Evolutionary conservation across 2,113 vertebrate species (phyloP).

Genomic region (Paraplagusia blochii): DNA sequence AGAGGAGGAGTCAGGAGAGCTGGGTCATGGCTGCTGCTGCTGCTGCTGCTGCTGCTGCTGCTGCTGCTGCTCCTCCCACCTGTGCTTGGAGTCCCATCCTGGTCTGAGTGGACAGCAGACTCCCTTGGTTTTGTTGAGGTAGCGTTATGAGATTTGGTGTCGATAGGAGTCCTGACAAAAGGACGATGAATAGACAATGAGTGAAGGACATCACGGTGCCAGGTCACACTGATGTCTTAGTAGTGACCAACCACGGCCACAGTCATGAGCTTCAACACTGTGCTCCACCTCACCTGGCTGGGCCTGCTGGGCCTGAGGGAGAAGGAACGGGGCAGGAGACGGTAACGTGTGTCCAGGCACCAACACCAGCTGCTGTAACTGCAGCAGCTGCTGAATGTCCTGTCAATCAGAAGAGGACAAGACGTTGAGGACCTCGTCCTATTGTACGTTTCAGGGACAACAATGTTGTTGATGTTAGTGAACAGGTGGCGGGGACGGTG

Average conservation of each 20-base stretch:
- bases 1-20: constrained; percentile 2
- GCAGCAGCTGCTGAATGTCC: constrained; percentile 91
- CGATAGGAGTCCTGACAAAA: constrained; percentile 81
- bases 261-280: no score
- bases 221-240: no score
- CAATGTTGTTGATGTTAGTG: no score
- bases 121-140: constrained; percentile 95
- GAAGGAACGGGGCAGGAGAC: constrained; percentile 88
- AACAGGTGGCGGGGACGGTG: no score
- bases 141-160: constrained; percentile 93
- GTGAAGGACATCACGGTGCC: no score
- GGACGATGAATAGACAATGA: constrained; percentile 3
- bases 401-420: constrained; percentile 34
- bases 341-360: constrained; percentile 84
- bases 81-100: constrained; percentile 85
- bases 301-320: constrained; percentile 87
- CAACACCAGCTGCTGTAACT: constrained; percentile 89
- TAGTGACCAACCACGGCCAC: no score
- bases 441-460: no score
- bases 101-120: constrained; percentile 80
- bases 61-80: constrained; percentile 62
- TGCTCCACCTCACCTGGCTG: constrained; percentile 86
- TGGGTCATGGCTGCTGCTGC: constrained; percentile 1
- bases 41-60: neutral
- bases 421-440: neutral